Base-by-base conservation (phyloP, 2,888 invertebrate species). In the Hermodice carunculata region DNA sequence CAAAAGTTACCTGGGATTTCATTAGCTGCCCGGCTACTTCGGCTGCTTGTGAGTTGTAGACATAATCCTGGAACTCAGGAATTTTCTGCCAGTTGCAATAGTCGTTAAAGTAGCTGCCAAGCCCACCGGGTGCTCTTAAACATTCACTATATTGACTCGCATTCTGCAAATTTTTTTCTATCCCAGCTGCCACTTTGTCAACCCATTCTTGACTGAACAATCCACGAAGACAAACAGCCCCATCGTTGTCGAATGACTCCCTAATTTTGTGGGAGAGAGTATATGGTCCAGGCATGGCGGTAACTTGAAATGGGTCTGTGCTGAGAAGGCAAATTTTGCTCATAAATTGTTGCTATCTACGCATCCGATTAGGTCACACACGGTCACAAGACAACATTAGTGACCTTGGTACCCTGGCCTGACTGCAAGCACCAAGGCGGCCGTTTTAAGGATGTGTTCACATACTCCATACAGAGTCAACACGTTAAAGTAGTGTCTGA, bases 1-100 rank as follows among this genome's bases (percentile, higher is more conserved):
- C n/a, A n/a, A n/a, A 29, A 31, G 17, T 8, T 62, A 73, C 75
- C 59, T 71, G 22, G 4, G 79, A 76, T 29, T 71, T 43, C 69
- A 75, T 79, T 1, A 80, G 62, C 8, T 28, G 46, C 0, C 77
- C 79, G 17, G 77, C 80, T n/a, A 82, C 70, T 28, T 69, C 62
- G 8, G 78, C 79, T 17, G 78, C 80, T 4, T 79, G 80, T 2
- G 81, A 81, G 48, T 79, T 52, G 42, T 62, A 66, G 6, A 77
- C 75, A 54, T 57, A 81, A 11, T 80, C 76, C 28, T 66, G 56
- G 51, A 82, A 80, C 64, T 82, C 78, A 5, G 71, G 71, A 34
- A 82, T 80, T 43, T 58, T 64, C n/a, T 40, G 44, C 81, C 82
- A 82, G 65, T 82, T 82, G 62, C 78, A 80, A 66, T 79, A 80